A percentile compares a stretch with the other conserved stretches of the same genome.
Conservation (phyloP, 2,113 vertebrate species). For the Pollimyrus isidori region DNA sequence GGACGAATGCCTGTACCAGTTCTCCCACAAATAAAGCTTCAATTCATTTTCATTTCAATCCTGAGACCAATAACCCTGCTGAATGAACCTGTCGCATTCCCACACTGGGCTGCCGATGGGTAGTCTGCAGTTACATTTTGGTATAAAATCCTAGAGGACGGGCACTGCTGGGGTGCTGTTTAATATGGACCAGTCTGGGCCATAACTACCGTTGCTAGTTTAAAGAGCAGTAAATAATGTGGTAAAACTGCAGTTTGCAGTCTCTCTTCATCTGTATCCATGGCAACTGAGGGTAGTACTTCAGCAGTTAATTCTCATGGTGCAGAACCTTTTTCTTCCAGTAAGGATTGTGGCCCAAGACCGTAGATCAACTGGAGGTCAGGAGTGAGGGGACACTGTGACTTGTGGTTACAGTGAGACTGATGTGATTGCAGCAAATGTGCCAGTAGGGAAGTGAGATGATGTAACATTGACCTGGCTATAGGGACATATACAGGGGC, state of each 20-base stretch:
- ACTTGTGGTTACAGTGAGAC: not conserved
- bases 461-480: not conserved
- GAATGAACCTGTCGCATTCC: not conserved
- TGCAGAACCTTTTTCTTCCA: not conserved
- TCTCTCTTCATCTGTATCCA: conserved; percentile 4
- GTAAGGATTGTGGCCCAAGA: not conserved
- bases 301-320: not conserved
- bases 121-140: not conserved
- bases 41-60: not conserved
- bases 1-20: not conserved
- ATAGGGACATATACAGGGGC: not conserved
- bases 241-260: not conserved
- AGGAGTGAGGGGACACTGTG: not conserved
- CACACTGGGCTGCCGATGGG: not conserved
- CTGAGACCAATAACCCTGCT: not conserved
- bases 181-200: not conserved
- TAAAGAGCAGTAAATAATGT: not conserved
- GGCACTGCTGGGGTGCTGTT: not conserved
- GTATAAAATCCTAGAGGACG: not conserved
- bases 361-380: not conserved
- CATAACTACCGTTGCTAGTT: not conserved
- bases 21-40: not conserved
- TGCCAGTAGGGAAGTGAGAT: not conserved
- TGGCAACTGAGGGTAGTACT: not conserved
- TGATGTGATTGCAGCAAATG: not conserved